These are phyloP conservation scores for Eristalis arbustorum DNA, from an alignment of 2,888 invertebrate species.

Conservation along the genomic window DNA sequence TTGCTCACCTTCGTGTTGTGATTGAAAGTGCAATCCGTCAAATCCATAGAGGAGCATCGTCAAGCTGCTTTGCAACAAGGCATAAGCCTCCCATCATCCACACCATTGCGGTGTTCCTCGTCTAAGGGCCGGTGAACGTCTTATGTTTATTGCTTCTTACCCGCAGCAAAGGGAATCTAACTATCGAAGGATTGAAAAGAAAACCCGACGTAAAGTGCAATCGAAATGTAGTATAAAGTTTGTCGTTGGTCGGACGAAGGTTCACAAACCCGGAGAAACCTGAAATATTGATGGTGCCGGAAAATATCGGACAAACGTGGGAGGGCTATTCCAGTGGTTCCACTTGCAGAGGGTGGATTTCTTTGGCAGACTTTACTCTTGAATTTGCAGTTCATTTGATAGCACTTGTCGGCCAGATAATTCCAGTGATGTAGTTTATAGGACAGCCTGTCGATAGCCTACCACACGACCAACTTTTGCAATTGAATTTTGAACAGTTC, in stretches of 20 bases:
- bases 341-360: slow-evolving; percentile 1
- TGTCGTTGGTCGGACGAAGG: slow-evolving; percentile 31
- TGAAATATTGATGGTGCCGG: slow-evolving; percentile 65
- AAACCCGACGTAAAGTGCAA: slow-evolving; percentile 15
- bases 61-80: slow-evolving; percentile 61
- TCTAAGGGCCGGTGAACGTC: slow-evolving; percentile 47
- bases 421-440: slow-evolving; percentile 11
- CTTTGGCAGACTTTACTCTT: slow-evolving; percentile 17
- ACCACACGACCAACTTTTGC: slow-evolving; percentile 50
- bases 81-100: slow-evolving; percentile 48
- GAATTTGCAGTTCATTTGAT: slow-evolving; percentile 70
- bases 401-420: slow-evolving; percentile 61
- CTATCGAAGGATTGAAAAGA: slow-evolving; percentile 45
- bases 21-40: slow-evolving; percentile 64
- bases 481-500: slow-evolving; percentile 57
- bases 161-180: slow-evolving; percentile 37
- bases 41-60: slow-evolving; percentile 58
- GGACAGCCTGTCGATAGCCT: not conserved
- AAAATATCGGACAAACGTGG: slow-evolving; percentile 29
- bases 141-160: slow-evolving; percentile 60
- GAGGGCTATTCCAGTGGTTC: not conserved
- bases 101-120: slow-evolving; percentile 9
- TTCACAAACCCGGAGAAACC: slow-evolving; percentile 11
- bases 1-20: slow-evolving; percentile 40
- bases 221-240: slow-evolving; percentile 39